Base-by-base conservation (phyloP, 2,888 invertebrate species). In the Aproaerema taeniolella region DNA sequence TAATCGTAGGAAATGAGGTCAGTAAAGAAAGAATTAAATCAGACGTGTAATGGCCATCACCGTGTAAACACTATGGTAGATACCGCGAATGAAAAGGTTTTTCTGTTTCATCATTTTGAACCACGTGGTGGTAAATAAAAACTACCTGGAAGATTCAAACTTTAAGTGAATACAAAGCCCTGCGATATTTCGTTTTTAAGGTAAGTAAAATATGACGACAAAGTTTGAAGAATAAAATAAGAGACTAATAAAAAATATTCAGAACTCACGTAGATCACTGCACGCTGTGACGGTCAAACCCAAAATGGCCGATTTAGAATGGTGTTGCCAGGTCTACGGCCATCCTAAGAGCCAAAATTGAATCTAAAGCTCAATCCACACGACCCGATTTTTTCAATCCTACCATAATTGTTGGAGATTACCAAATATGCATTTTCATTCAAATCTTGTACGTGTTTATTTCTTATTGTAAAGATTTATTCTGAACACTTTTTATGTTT, bases 41-140 rank as follows among this genome's bases (percentile, higher is more conserved):
- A 83, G 83, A 85, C 85, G 76, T 75, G 57, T 72, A 63, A 60
- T 61, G 62, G 78, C 80, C 78, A 81, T 85, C 83, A 83, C 71
- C 52, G 80, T 78, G 72, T 63, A 50, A 69, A 67, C 74, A 81
- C 81, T 83, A 77, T 75, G 75, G 82, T 73, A 73, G 82, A 83
- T 83, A 83, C 83, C 83, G 77, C 81, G 80, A 83, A 82, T 81
- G 79, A 79, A 79, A 59, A 71, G 55, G 62, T 61, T 58, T 58
- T 63, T 51, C 49, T 35, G 50, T 73, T 53, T 80, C 85, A 83
- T 83, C 85, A 85, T 75, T 13, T 30, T 32, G 3, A 52, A 58
- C 60, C 82, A 80, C 81, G 81, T 82, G 81, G 70, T 50, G 40
- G 25, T 46, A 30, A n/a, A n/a, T n/a, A n/a, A n/a, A n/a, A n/a